phyloP scores from a whole-genome alignment of 2,797 vertebrate species.

The Cirrhinus mrigala region DNA sequence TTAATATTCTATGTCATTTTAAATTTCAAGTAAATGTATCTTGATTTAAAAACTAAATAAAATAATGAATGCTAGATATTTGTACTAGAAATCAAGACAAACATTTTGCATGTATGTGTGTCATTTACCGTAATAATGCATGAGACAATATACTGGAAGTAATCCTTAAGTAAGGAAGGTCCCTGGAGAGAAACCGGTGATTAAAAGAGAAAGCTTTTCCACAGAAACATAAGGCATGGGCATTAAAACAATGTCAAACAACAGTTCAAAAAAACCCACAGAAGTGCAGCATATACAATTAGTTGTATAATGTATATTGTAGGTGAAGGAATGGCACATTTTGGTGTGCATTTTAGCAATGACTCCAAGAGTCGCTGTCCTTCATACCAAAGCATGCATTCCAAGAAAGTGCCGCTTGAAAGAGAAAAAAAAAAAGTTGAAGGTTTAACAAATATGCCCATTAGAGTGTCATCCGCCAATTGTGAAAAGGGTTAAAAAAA shows the following conservation, averaged over 20 bases:
- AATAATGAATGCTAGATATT: background rate
- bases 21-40: background rate
- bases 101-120: background rate
- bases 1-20: background rate
- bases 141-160: background rate
- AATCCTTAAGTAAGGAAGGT: background rate
- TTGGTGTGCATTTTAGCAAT: background rate
- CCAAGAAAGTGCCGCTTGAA: background rate
- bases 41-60: background rate
- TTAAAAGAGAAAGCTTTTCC: background rate
- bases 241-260: background rate
- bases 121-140: background rate
- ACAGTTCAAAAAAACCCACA: background rate
- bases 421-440: constrained; percentile 17
- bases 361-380: constrained; percentile 30
- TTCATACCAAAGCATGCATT: background rate
- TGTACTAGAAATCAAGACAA: background rate
- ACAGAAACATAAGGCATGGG: background rate
- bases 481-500: constrained; percentile 42
- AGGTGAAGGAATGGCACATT: background rate
- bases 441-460: constrained; percentile 30
- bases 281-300: background rate
- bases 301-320: background rate
- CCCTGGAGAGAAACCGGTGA: background rate
- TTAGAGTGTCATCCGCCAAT: constrained; percentile 11